Base-by-base conservation (phyloP, 2,888 invertebrate species). In the Abrostola tripartita region DNA sequence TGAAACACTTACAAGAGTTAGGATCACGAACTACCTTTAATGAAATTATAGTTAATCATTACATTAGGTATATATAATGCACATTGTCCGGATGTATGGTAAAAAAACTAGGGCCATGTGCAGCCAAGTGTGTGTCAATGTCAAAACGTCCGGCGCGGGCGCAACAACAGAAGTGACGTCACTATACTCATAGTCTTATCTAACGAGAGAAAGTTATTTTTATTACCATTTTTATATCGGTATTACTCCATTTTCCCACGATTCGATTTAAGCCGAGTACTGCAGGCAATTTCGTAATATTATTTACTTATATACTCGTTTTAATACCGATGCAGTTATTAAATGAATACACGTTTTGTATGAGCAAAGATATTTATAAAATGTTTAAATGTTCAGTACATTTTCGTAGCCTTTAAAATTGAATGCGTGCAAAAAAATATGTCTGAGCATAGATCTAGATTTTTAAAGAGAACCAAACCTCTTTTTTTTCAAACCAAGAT, bases 111-210 rank as follows among this genome's bases (percentile, higher is more conserved):
- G 74, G 62, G 55, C 64, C 69, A 76, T 76, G 65, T 68, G 73
- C 64, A 65, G 24, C 59, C 64, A 65, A 69, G 69, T 73, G 77
- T 80, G 61, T 75, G 75, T 77, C 81, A 81, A 81, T 81, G 78
- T 78, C 80, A 81, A 68, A 71, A 61, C 63, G 62, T 71, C 24
- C 24, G 24, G 24, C 24, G 24, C 24, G 4, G 24, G 24, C 24
- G 24, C 24, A 24, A 24, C 24, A 24, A 24, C 24, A 24, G 74
- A 61, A 36, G n/a, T 71, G 68, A 72, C 78, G 69, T 71, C 73
- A 73, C 49, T 51, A 66, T 59, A 61, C 37, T 65, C 71, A 65
- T 76, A 66, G 71, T 52, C 62, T 47, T 52, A 59, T 62, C 6
- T 41, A 62, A 52, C 52, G 50, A 53, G 58, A 63, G 57, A 47